Percentiles rank a stretch among this genome's conserved stretches.
Conservation (phyloP, 2,113 vertebrate genomes). For the Gila orcuttii region DNA sequence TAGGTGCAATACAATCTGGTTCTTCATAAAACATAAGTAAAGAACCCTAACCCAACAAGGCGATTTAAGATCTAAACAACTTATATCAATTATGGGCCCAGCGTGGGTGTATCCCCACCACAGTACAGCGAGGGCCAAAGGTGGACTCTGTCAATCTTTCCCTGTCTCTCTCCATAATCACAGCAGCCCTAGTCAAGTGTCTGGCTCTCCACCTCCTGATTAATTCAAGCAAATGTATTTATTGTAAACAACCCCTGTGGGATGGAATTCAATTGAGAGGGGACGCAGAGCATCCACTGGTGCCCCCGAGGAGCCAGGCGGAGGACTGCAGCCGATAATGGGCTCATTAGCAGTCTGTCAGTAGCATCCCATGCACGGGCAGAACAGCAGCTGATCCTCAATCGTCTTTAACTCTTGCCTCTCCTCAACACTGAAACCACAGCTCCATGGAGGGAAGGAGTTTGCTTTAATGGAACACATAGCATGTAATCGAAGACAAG, state of each 20-base stretch:
- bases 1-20: slow-evolving; percentile 7
- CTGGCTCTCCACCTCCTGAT: slow-evolving; percentile 63
- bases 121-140: slow-evolving; percentile 13
- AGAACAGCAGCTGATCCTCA: slow-evolving; percentile 65
- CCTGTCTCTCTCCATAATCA: slow-evolving; percentile 49
- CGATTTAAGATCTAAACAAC: neutral
- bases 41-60: slow-evolving; percentile 10
- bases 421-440: slow-evolving; percentile 49
- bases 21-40: neutral
- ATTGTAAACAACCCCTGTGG: slow-evolving; percentile 80
- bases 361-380: slow-evolving; percentile 71
- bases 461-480: neutral
- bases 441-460: neutral
- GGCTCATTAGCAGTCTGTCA: slow-evolving; percentile 83
- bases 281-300: slow-evolving; percentile 68
- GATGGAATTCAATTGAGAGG: slow-evolving; percentile 77
- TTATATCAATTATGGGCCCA: neutral
- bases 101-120: neutral
- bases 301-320: slow-evolving; percentile 71
- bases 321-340: slow-evolving; percentile 77
- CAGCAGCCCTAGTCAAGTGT: slow-evolving; percentile 52
- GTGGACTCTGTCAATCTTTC: slow-evolving; percentile 16
- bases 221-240: slow-evolving; percentile 79
- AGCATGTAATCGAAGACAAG: neutral
- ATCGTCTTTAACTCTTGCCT: slow-evolving; percentile 66